phyloP scores from a whole-genome alignment of 1,140 invertebrate genomes.

The Neodiprion lecontei region DNA sequence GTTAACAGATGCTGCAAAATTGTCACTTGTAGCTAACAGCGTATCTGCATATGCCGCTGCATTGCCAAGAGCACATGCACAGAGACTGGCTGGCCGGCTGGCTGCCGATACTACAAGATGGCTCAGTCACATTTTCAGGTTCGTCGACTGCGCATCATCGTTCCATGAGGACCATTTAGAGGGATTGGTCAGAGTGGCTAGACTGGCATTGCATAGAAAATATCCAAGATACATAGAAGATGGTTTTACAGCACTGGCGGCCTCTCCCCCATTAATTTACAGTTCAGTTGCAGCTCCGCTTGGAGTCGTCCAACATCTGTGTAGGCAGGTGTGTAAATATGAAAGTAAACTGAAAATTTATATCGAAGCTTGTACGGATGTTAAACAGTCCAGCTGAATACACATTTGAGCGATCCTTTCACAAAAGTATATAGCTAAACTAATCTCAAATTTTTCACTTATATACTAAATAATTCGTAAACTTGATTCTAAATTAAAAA shows the following conservation, averaged over 20 bases:
- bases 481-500: too few relatives aligned
- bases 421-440: too few relatives aligned
- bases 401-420: not conserved
- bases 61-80: constrained; percentile 73
- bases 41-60: constrained; percentile 76
- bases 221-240: constrained; percentile 84
- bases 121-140: constrained; percentile 80
- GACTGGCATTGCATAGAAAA: constrained; percentile 80
- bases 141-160: constrained; percentile 73
- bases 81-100: constrained; percentile 74
- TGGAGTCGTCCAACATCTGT: constrained; percentile 80
- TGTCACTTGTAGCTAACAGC: constrained; percentile 77
- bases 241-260: constrained; percentile 77
- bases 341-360: not conserved
- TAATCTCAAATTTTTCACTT: too few relatives aligned
- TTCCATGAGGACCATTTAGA: constrained; percentile 82
- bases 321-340: constrained; percentile 68
- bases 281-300: constrained; percentile 78
- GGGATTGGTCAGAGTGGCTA: constrained; percentile 77
- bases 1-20: constrained; percentile 68
- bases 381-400: constrained; percentile 16
- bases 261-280: constrained; percentile 81
- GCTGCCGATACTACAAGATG: constrained; percentile 79
- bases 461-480: too few relatives aligned
- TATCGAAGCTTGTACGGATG: too few relatives aligned